Evolutionary conservation across 35 echinoderm and acorn worm genomes (phyloP), one percentile per base, ranked within the genome.

Genomic region (Diadema setosum): DNA sequence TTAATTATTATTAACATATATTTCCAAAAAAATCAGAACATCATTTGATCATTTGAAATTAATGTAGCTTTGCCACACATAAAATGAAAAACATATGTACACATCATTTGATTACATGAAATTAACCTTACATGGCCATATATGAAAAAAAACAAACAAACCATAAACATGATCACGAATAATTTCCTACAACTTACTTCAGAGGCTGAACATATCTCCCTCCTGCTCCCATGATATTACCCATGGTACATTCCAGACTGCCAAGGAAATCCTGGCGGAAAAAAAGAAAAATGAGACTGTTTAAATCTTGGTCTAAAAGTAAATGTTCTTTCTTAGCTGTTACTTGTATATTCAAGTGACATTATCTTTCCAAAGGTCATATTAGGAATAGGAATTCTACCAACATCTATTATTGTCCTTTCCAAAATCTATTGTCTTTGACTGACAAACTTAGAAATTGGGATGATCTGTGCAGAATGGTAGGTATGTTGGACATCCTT

Each of bases 251-350:
- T 5, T 83, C 57, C 4, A 78, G n/a, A 5, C 39, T 69, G 8
- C 93, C 93, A 41, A 95, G 82, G 41, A 95, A 95, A 64, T 95
- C 93, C 93, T 95, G 32, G 41, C 56, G 57, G 45, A 78, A 75
- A 39, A 18, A 69, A 57, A 18, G 74, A n/a, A 3, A 32, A n/a
- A n/a, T n/a, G n/a, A n/a, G n/a, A n/a, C n/a, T n/a, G n/a, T n/a
- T n/a, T n/a, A n/a, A n/a, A n/a, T n/a, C n/a, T n/a, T n/a, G n/a
- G n/a, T n/a, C n/a, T n/a, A n/a, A n/a, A n/a, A n/a, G n/a, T n/a
- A n/a, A n/a, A n/a, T n/a, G n/a, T n/a, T n/a, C 7, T 23, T 5
- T n/a, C 3, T 23, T 55, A 82, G 25, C 21, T 82, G n/a, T 11
- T 52, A 52, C 48, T 11, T 52, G 9, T 52, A 11, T 52, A 52